Evolutionary conservation across 1,140 invertebrate genomes (phyloP), one percentile per base, ranked within the genome.

Genomic region (Pachyrhynchus sulphureomaculatus): DNA sequence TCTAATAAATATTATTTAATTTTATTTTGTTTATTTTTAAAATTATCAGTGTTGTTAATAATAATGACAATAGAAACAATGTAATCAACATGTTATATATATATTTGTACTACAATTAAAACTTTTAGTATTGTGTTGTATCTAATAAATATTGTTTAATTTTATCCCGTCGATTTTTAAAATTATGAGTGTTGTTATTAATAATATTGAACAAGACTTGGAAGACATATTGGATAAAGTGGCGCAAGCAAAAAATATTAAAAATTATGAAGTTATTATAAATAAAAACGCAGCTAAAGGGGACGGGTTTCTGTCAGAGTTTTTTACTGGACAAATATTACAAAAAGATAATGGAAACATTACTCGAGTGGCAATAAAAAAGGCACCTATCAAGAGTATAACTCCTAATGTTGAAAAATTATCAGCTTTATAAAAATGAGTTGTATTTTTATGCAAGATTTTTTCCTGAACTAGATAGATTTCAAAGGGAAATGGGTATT

Each of bases 261-360:
- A 20, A 6, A 23, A 21, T 45, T 45, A 45, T 20, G 20, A 21
- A n/a, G n/a, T 20, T 15, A 5, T 20, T 1, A 1, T 21, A 3
- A 24, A 45, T 1, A 21, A 21, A 12, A 20, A 18, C 23, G 4
- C 13, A 15, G 23, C 15, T 12, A 1, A 29, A 17, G 47, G 47
- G 1, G 47, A 49, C 9, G 47, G 47, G 29, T 49, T 49, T 23
- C n/a, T 49, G 47, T 17, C 17, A 1, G 21, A 49, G 23, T 32
- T 49, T 10, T 49, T 29, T 24, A 49, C 13, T 5, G 47, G n/a
- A 4, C 6, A 49, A 13, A 32, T 49, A 15, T n/a, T 29, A 24
- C 23, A 49, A 8, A 20, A 8, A 49, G 13, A n/a, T 8, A 33
- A 17, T n/a, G 17, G 18, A 32, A n/a, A n/a, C 12, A 24, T 32